Conservation (phyloP, 2,113 vertebrate genomes). For the Malurus melanocephalus region DNA sequence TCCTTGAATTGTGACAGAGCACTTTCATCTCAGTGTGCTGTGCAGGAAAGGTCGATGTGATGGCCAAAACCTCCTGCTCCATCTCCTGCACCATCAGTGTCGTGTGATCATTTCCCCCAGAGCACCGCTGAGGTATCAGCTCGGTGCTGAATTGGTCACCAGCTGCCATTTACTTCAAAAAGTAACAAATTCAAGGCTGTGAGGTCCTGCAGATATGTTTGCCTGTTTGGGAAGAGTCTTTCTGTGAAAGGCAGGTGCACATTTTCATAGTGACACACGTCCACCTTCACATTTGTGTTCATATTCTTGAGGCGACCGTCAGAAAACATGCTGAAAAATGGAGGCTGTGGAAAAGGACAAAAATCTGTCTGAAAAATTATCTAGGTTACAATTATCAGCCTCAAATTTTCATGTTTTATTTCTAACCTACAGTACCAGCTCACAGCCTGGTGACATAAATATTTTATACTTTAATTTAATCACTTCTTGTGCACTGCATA, state of each 20-base stretch:
- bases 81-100: background rate
- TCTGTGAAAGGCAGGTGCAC: background rate
- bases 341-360: background rate
- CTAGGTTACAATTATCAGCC: background rate
- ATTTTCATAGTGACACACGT: background rate
- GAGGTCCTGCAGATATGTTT: background rate
- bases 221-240: background rate
- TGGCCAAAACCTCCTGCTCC: background rate
- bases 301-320: background rate
- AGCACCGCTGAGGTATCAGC: background rate
- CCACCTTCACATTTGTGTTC: slow-evolving; percentile 2
- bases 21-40: background rate
- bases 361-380: background rate
- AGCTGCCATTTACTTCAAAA: background rate
- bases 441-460: background rate
- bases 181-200: background rate
- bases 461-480: slow-evolving; percentile 23
- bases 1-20: background rate
- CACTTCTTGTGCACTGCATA: background rate
- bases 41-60: background rate
- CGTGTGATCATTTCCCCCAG: background rate
- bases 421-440: background rate
- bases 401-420: background rate
- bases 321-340: background rate
- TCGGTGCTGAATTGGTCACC: background rate